Evolutionary conservation across 2,797 vertebrate genomes (phyloP).

Genomic region (Ispidina picta): DNA sequence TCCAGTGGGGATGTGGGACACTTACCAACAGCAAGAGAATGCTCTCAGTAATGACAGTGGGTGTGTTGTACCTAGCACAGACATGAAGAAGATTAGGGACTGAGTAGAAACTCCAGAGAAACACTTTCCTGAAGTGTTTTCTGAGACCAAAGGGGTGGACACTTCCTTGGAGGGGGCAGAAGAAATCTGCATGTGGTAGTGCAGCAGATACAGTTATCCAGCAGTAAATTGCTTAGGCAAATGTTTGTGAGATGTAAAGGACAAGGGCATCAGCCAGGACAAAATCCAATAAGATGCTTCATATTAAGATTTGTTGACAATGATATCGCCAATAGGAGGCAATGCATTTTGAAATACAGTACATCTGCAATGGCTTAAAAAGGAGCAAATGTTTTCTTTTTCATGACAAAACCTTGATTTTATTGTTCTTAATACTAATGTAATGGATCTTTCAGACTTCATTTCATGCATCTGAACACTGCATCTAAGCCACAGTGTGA

Average conservation of each 20-base stretch:
- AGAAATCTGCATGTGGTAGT: background rate
- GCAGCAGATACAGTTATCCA: background rate
- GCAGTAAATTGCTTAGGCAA: background rate
- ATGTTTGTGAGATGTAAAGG: background rate
- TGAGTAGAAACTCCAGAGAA: background rate
- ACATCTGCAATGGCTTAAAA: background rate
- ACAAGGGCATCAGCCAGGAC: background rate
- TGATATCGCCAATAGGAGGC: background rate
- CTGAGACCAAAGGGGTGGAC: background rate
- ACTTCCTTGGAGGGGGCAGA: background rate
- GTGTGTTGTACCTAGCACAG: background rate
- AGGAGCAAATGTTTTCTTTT: background rate
- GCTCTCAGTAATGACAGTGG: background rate
- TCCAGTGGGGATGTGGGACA: background rate
- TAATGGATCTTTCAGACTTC: constrained; percentile 1
- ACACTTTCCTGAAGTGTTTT: background rate
- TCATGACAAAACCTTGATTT: background rate
- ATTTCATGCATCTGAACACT: background rate
- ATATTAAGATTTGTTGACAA: background rate
- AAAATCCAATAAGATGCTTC: background rate
- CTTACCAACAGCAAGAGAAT: background rate
- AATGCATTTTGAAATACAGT: background rate
- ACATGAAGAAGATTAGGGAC: background rate
- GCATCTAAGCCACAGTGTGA: background rate
- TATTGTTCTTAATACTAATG: background rate